Evolutionary conservation across 2,888 invertebrate genomes (phyloP).

Genomic region (Zygothrica quintamaculata): DNA sequence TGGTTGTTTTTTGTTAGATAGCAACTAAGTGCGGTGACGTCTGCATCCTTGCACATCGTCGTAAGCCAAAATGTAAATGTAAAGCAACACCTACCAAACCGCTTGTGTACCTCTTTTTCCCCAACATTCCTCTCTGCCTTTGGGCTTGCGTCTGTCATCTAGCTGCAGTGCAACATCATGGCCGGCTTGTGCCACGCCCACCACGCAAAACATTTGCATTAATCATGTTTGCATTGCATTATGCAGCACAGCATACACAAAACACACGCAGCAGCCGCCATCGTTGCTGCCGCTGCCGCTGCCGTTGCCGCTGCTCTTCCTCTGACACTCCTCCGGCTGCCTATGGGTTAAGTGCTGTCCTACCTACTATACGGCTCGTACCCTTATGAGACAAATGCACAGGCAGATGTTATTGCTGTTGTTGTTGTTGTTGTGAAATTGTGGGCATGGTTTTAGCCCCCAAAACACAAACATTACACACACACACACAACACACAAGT

Average conservation of each 20-base stretch:
- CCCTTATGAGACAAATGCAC: constrained; percentile 20
- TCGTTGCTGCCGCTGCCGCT: not conserved
- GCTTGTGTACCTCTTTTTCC: not conserved
- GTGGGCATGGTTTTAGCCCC: constrained; percentile 48
- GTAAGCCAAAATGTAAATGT: constrained; percentile 76
- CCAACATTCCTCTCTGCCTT: not conserved
- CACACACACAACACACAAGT: constrained; percentile 31
- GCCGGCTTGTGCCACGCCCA: constrained; percentile 53
- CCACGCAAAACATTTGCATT: constrained; percentile 79
- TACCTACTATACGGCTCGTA: not conserved
- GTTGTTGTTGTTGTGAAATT: no score
- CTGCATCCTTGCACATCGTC: constrained; percentile 54
- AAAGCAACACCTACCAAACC: constrained; percentile 67
- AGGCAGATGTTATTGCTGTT: constrained; percentile 26
- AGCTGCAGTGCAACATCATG: not conserved
- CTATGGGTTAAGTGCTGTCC: constrained; percentile 48
- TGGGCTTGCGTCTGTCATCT: not conserved
- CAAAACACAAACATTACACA: constrained; percentile 36
- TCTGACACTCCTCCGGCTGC: constrained; percentile 2
- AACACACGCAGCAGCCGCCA: constrained; percentile 14
- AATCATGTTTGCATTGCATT: constrained; percentile 80
- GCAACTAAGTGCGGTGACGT: constrained; percentile 68
- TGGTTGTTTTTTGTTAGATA: constrained; percentile 66
- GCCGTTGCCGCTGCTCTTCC: not conserved
- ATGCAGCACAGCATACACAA: constrained; percentile 66